Conservation (phyloP, 2,888 invertebrate genomes). For the Epirrita christyi region DNA sequence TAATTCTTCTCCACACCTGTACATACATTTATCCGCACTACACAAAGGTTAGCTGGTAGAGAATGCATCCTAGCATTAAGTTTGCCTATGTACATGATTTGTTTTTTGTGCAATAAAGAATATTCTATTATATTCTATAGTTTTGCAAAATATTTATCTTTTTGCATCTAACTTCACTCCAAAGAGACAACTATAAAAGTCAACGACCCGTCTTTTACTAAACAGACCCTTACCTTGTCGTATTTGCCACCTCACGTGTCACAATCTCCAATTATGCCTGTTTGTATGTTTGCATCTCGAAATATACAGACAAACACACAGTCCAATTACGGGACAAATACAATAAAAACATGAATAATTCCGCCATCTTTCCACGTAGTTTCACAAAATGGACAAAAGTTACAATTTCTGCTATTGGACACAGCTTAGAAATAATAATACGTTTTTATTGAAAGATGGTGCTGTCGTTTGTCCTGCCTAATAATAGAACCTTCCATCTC, state of each 20-base stretch:
- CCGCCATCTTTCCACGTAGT: slow-evolving; percentile 47
- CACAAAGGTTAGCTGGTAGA: too few species aligned
- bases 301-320: slow-evolving; percentile 42
- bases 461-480: too few species aligned
- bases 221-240: neutral
- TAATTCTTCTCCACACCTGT: too few species aligned
- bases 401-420: slow-evolving; percentile 31
- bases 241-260: slow-evolving; percentile 7
- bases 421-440: slow-evolving; percentile 9
- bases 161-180: too few species aligned
- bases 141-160: too few species aligned
- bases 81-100: too few species aligned
- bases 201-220: neutral
- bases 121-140: too few species aligned
- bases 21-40: too few species aligned
- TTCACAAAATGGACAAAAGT: slow-evolving; percentile 42
- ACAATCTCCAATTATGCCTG: slow-evolving; percentile 18
- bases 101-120: too few species aligned
- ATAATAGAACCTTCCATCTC: too few species aligned
- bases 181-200: neutral
- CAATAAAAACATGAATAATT: slow-evolving; percentile 55
- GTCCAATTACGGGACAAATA: slow-evolving; percentile 36
- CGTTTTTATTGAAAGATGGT: too few species aligned
- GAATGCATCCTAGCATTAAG: too few species aligned
- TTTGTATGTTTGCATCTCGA: slow-evolving; percentile 28